Base-by-base conservation (phyloP, 2,888 invertebrate species). In the Latheticus oryzae region DNA sequence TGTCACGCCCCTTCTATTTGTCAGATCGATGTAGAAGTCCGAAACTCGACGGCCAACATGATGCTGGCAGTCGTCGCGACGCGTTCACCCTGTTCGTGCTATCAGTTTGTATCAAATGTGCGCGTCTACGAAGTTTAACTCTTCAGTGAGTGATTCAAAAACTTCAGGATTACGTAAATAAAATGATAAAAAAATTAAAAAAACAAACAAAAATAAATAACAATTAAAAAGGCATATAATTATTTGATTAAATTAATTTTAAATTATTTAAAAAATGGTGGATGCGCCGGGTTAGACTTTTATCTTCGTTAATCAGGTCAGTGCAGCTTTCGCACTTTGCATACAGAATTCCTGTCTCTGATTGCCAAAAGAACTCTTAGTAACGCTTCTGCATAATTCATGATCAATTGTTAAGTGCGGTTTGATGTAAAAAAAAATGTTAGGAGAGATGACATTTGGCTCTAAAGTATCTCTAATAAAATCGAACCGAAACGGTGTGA, bases 21-120 rank as follows among this genome's bases (percentile, higher is more conserved):
- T 59, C 61, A 64, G 66, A 66, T 66, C 66, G 66, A 66, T 66
- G 66, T 43, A 19, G 48, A 57, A 60, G 59, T 61, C 45, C 50
- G 58, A 58, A 63, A 63, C 50, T 64, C 42, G 56, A 40, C 42
- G 61, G 58, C 57, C 26, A 56, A 54, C 54, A 57, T 55, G 52
- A 57, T 61, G 62, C 48, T 58, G 37, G 57, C 61, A 65, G 66
- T 64, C 64, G 64, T 61, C 62, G 63, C 63, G 66, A 63, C 66
- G 64, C 56, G 42, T 40, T 43, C 56, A n/a, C 13, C 23, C 47
- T 11, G 53, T 53, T 42, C 52, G 58, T 13, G 40, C 15, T 33
- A 26, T 45, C 33, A 11, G 16, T 7, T 32, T 11, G n/a, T n/a
- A 13, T 11, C 45, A 17, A 28, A 35, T 21, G 58, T 52, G 45